phyloP scores from a whole-genome alignment of 2,113 vertebrate genomes.

The Chiloscyllium plagiosum region DNA sequence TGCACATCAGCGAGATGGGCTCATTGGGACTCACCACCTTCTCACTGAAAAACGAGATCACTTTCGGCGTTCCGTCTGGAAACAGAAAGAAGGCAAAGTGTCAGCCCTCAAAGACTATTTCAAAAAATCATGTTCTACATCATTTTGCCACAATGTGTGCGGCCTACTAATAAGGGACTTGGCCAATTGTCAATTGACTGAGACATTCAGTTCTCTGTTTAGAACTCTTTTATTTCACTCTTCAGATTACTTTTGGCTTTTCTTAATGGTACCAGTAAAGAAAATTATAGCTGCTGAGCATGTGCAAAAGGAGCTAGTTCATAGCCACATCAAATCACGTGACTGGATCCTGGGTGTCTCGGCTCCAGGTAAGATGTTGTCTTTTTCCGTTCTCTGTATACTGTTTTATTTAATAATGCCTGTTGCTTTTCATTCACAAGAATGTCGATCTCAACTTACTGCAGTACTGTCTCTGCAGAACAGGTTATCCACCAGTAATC shows the following conservation, averaged over 20 bases:
- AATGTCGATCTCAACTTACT: too few relatives aligned
- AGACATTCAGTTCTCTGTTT: background rate
- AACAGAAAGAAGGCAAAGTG: conserved; percentile 42
- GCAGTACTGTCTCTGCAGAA: background rate
- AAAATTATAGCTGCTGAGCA: too few relatives aligned
- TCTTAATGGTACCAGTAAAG: background rate
- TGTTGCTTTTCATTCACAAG: too few relatives aligned
- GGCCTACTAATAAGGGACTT: background rate
- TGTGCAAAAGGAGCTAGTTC: too few relatives aligned
- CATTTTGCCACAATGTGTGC: background rate
- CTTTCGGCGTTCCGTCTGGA: conserved; percentile 93
- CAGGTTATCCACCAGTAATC: background rate
- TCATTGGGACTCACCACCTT: conserved; percentile 92
- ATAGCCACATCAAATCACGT: too few relatives aligned
- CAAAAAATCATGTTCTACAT: background rate
- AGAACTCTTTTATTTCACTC: background rate
- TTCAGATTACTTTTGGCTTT: background rate
- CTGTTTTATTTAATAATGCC: too few relatives aligned
- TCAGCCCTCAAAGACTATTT: background rate
- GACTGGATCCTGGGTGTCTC: too few relatives aligned
- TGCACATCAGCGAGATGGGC: conserved; percentile 88
- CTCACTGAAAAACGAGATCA: conserved; percentile 92
- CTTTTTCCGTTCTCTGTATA: too few relatives aligned
- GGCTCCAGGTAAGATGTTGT: too few relatives aligned
- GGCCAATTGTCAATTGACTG: background rate